These are phyloP conservation scores for Tinea trinotella DNA, from an alignment of 2,888 invertebrate species.

Conservation along the genomic window DNA sequence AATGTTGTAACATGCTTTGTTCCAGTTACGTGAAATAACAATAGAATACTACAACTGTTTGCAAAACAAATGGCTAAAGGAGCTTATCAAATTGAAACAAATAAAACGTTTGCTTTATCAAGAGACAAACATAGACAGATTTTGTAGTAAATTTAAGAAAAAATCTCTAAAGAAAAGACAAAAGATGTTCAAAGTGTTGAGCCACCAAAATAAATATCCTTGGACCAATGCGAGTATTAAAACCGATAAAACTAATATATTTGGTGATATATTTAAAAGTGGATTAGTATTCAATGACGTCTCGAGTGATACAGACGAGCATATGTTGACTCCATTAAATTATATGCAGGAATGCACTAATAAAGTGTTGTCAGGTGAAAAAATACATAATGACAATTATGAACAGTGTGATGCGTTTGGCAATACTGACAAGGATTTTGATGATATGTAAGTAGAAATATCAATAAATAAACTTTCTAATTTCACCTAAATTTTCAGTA, in stretches of 20 bases:
- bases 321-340: conserved; percentile 37
- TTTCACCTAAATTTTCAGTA: too few relatives aligned
- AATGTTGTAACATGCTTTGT: conserved; percentile 5
- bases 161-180: conserved; percentile 37
- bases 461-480: too few relatives aligned
- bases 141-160: conserved; percentile 48
- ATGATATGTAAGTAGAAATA: conserved; percentile 30
- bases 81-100: conserved; percentile 54
- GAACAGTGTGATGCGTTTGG: conserved; percentile 47
- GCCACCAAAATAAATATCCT: conserved; percentile 56
- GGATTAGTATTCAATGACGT: conserved; percentile 42
- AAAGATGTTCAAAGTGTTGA: conserved; percentile 35
- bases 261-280: conserved; percentile 48
- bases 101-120: conserved; percentile 56
- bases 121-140: conserved; percentile 46
- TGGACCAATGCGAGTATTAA: conserved; percentile 53
- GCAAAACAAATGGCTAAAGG: conserved; percentile 52
- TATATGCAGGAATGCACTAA: conserved; percentile 45
- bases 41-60: conserved; percentile 81
- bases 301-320: conserved; percentile 35
- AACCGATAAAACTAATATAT: conserved; percentile 38
- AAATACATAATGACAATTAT: conserved; percentile 46
- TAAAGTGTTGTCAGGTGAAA: conserved; percentile 45
- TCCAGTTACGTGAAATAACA: conserved; percentile 79
- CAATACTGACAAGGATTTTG: conserved; percentile 32